These are phyloP conservation scores for Mastigias papua DNA, from an alignment of 30 jellyfish, hydroid and myxozoan species.

Conservation along the genomic window DNA sequence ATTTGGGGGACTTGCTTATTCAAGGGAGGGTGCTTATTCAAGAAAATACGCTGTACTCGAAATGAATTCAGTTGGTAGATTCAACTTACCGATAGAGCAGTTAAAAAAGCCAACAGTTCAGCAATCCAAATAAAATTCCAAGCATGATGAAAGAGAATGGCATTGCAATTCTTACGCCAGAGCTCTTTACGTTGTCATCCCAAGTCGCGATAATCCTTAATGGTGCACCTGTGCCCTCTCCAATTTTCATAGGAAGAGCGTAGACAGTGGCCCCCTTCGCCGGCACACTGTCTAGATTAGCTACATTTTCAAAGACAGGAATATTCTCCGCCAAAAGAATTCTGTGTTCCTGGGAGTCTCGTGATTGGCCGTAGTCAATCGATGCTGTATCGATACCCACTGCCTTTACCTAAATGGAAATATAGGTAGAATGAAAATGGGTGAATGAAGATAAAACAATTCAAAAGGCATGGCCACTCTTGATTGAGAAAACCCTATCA, in stretches of 20 bases:
- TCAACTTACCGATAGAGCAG: background rate
- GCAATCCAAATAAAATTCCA: background rate
- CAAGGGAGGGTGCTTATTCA: too few species aligned
- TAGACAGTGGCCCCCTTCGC: slow-evolving; percentile 69
- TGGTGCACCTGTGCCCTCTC: slow-evolving; percentile 95
- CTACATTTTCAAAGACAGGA: slow-evolving; percentile 93
- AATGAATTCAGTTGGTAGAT: background rate
- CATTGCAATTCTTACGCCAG: background rate
- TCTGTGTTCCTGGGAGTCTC: slow-evolving; percentile 54
- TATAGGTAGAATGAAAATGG: background rate
- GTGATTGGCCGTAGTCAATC: slow-evolving; percentile 87
- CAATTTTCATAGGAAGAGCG: slow-evolving; percentile 94
- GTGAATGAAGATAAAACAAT: background rate
- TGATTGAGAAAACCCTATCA: too few species aligned
- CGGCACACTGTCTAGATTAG: slow-evolving; percentile 68
- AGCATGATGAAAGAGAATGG: background rate
- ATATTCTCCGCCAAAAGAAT: slow-evolving; percentile 48
- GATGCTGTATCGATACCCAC: slow-evolving; percentile 96
- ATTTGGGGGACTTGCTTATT: too few species aligned
- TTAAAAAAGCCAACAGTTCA: background rate
- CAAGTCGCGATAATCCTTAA: slow-evolving; percentile 84
- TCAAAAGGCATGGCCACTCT: too few species aligned
- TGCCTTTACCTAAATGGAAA: slow-evolving; percentile 69
- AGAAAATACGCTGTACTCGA: too few species aligned
- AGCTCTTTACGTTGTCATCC: slow-evolving; percentile 39